phyloP scores from a whole-genome alignment of 2,888 invertebrate genomes.

The Drosophila koepferae region DNA sequence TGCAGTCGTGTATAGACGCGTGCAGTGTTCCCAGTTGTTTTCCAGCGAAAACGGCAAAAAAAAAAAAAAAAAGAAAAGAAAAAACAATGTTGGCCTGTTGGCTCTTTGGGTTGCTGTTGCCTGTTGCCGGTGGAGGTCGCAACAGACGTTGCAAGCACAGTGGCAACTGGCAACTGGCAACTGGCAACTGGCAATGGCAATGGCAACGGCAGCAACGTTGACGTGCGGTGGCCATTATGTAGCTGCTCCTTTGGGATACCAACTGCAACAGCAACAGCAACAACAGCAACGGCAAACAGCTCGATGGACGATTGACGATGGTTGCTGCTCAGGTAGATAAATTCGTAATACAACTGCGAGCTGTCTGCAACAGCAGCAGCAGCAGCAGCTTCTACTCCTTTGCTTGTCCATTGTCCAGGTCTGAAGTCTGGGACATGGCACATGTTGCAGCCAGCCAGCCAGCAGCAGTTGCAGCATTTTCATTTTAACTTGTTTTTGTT shows the following conservation, averaged over 20 bases:
- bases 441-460: conserved; percentile 62
- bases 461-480: conserved; percentile 47
- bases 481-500: conserved; percentile 34
- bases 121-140: conserved; percentile 43
- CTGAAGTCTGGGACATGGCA: conserved; percentile 67
- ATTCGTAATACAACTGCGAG: conserved; percentile 78
- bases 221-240: conserved; percentile 80
- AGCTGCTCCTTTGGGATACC: conserved; percentile 75
- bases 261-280: conserved; percentile 26
- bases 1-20: not conserved
- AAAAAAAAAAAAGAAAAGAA: conserved; percentile 38
- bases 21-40: conserved; percentile 25
- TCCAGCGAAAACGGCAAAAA: conserved; percentile 72
- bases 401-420: conserved; percentile 58
- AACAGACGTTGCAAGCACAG: conserved; percentile 45
- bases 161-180: conserved; percentile 44
- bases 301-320: conserved; percentile 80
- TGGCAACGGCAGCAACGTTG: conserved; percentile 49
- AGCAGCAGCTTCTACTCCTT: conserved; percentile 26
- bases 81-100: conserved; percentile 63
- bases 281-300: conserved; percentile 45
- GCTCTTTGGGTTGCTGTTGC: conserved; percentile 28
- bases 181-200: conserved; percentile 20
- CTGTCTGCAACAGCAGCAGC: conserved; percentile 53
- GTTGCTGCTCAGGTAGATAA: conserved; percentile 81